Conservation (phyloP, 2,888 invertebrate genomes). For the Polyploca ridens region DNA sequence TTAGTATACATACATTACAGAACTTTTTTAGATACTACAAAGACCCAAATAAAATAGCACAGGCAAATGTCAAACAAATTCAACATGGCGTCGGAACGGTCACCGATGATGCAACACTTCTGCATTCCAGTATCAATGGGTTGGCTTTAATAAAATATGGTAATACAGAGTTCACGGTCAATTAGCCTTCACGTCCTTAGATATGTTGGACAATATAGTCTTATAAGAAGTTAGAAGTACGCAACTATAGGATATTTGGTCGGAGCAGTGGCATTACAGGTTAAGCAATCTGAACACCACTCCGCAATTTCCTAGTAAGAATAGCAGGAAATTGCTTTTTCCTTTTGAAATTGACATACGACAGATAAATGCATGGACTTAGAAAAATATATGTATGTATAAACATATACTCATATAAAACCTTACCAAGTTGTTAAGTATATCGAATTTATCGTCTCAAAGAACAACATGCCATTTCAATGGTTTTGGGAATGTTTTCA, state of each 20-base stretch:
- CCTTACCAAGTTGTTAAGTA: too few relatives aligned
- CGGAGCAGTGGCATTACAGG: too few relatives aligned
- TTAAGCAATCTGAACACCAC: neutral
- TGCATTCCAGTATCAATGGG: neutral
- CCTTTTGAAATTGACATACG: neutral
- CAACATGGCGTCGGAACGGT: neutral
- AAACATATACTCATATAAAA: too few relatives aligned
- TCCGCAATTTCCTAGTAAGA: neutral
- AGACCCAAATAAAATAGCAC: neutral
- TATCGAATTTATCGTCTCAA: neutral
- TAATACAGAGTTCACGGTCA: conserved; percentile 2
- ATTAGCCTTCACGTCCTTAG: neutral
- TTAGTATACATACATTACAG: too few relatives aligned
- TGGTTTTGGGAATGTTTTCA: conserved; percentile 20
- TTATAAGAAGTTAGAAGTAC: too few relatives aligned
- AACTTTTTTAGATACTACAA: neutral
- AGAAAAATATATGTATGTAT: too few relatives aligned
- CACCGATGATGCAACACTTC: neutral
- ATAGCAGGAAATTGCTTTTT: neutral
- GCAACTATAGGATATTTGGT: too few relatives aligned
- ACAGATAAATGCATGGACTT: neutral
- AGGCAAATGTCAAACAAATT: neutral
- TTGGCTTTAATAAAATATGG: conserved; percentile 3
- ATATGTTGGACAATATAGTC: too few relatives aligned
- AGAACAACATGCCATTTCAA: neutral